Evolutionary conservation across 2,797 vertebrate species (phyloP).

Genomic region (Sebastes wilsoni): DNA sequence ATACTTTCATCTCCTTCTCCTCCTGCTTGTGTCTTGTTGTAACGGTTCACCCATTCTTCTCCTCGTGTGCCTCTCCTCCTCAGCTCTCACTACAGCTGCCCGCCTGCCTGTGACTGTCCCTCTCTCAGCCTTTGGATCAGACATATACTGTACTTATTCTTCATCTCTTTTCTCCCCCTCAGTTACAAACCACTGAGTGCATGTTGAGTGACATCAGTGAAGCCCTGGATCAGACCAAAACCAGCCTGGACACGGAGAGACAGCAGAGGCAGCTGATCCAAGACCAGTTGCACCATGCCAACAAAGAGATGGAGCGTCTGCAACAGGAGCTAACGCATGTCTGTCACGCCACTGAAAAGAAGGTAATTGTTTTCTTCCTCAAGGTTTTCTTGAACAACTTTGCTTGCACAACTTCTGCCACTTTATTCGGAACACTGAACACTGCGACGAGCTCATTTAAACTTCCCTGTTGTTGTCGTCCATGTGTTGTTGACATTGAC

Average conservation of each 20-base stretch:
- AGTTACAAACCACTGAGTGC: slow-evolving; percentile 45
- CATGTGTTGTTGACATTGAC: slow-evolving; percentile 31
- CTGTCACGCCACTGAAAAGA: slow-evolving; percentile 34
- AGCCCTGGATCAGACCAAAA: slow-evolving; percentile 42
- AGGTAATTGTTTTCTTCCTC: slow-evolving; percentile 56
- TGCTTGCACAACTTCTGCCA: background rate
- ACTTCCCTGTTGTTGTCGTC: slow-evolving; percentile 1
- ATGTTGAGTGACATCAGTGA: slow-evolving; percentile 23
- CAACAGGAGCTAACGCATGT: slow-evolving; percentile 28
- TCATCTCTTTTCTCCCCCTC: background rate
- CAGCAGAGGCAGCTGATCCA: slow-evolving; percentile 46
- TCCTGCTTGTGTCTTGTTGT: slow-evolving; percentile 13
- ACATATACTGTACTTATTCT: background rate
- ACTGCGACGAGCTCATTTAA: background rate
- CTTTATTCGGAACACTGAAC: background rate
- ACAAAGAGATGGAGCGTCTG: slow-evolving; percentile 44
- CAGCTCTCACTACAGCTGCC: slow-evolving; percentile 3
- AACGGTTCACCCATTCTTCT: slow-evolving; percentile 20
- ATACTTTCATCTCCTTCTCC: slow-evolving; percentile 31
- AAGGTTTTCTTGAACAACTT: slow-evolving; percentile 18
- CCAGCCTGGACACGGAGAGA: slow-evolving; percentile 20
- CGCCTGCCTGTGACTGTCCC: background rate
- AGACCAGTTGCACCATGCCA: slow-evolving; percentile 40
- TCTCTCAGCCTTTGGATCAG: slow-evolving; percentile 5
- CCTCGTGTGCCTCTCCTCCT: background rate